Conservation (phyloP, 1,140 invertebrate species). For the Brachionus paranguensis region DNA sequence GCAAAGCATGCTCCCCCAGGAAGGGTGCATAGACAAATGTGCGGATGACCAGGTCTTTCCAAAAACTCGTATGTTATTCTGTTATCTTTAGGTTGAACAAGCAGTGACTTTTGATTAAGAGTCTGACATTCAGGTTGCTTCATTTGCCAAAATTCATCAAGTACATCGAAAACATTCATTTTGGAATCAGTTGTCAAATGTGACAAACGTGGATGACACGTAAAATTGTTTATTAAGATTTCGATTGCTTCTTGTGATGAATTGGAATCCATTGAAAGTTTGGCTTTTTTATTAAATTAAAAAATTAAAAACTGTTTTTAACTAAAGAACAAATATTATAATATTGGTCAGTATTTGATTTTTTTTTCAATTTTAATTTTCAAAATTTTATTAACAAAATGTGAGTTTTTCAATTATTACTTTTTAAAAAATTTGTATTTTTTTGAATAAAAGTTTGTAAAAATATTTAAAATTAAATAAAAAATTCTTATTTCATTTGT, state of each 20-base stretch:
- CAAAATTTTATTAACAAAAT: neutral
- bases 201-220: slow-evolving; percentile 36
- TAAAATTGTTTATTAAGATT: slow-evolving; percentile 11
- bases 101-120: slow-evolving; percentile 58
- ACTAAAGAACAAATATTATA: neutral
- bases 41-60: slow-evolving; percentile 77
- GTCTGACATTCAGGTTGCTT: slow-evolving; percentile 64
- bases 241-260: neutral
- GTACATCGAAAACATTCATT: slow-evolving; percentile 88
- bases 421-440: neutral
- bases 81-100: slow-evolving; percentile 66
- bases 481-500: too few species aligned
- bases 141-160: slow-evolving; percentile 96
- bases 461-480: too few species aligned
- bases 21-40: slow-evolving; percentile 86
- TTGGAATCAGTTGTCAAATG: slow-evolving; percentile 46
- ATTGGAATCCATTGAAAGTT: neutral
- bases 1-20: slow-evolving; percentile 91
- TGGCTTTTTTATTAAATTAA: neutral
- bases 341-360: neutral
- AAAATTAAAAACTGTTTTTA: neutral
- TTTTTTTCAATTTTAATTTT: neutral
- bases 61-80: slow-evolving; percentile 90
- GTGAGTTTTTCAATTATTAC: neutral
- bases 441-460: too few species aligned